Evolutionary conservation across 1,140 invertebrate genomes (phyloP).

Genomic region (Lanistes nyassanus): DNA sequence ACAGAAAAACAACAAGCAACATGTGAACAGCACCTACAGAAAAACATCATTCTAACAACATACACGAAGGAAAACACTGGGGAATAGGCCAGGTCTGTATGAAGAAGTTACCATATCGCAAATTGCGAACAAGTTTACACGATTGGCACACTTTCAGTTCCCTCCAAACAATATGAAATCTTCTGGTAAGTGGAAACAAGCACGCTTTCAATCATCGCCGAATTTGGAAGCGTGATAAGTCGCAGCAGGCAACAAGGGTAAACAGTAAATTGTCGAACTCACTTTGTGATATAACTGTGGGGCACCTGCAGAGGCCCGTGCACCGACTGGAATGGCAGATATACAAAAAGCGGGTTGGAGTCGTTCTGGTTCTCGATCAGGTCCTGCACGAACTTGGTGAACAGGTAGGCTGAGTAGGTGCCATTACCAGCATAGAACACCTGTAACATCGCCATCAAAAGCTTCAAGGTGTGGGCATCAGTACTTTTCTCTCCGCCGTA

Average conservation of each 20-base stretch:
- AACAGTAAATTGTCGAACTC: neutral
- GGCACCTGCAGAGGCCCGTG: slow-evolving; percentile 58
- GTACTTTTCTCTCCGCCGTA: no score
- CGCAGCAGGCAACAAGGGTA: neutral
- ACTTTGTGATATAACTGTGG: slow-evolving; percentile 5
- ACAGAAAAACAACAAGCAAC: no score
- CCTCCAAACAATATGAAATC: neutral
- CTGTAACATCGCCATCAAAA: neutral
- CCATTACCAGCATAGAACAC: neutral
- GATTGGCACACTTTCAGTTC: no score
- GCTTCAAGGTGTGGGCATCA: no score
- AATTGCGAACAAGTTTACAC: no score
- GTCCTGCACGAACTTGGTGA: slow-evolving; percentile 38
- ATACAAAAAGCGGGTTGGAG: slow-evolving; percentile 54
- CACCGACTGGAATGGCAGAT: slow-evolving; percentile 61
- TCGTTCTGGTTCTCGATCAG: slow-evolving; percentile 40
- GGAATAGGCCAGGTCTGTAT: no score
- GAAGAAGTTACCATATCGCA: no score
- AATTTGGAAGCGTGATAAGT: neutral
- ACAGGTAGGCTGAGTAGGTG: slow-evolving; percentile 29
- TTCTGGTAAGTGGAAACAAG: neutral
- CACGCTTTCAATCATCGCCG: neutral
- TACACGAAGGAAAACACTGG: no score
- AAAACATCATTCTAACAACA: no score
- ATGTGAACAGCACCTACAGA: no score